Conservation (phyloP, 1,140 invertebrate species). For the Drosophila trapezifrons region DNA sequence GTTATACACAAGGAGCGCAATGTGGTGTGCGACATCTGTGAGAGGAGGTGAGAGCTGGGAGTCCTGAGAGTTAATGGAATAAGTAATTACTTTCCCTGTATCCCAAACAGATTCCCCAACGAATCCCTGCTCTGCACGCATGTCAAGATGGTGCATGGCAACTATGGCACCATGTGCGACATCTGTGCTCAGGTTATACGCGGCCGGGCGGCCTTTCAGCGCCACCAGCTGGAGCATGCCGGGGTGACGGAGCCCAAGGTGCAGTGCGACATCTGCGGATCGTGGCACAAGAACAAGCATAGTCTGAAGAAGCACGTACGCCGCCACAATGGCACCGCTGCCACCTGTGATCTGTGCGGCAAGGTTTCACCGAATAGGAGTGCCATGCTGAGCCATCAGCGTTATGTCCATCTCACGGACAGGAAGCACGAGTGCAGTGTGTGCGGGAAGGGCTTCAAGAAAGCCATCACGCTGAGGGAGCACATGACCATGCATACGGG, state of each 20-base stretch:
- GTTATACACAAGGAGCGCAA: slow-evolving; percentile 72
- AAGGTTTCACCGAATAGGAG: slow-evolving; percentile 79
- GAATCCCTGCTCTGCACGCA: slow-evolving; percentile 60
- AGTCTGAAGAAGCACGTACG: slow-evolving; percentile 76
- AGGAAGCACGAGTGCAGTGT: slow-evolving; percentile 71
- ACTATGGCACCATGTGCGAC: slow-evolving; percentile 78
- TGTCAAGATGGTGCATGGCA: slow-evolving; percentile 65
- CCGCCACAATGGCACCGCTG: slow-evolving; percentile 59
- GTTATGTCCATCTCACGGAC: slow-evolving; percentile 72
- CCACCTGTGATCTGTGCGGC: slow-evolving; percentile 71
- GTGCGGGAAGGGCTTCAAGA: slow-evolving; percentile 77
- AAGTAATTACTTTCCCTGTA: neutral
- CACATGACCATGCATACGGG: slow-evolving; percentile 83
- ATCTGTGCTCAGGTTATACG: slow-evolving; percentile 80
- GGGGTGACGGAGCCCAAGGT: slow-evolving; percentile 74
- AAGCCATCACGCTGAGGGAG: slow-evolving; percentile 74
- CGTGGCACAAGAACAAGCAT: slow-evolving; percentile 81
- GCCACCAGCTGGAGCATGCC: slow-evolving; percentile 73
- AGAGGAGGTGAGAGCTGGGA: slow-evolving; percentile 52
- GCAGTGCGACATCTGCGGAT: slow-evolving; percentile 79
- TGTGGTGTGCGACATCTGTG: slow-evolving; percentile 63
- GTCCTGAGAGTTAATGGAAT: neutral
- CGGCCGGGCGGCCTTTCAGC: slow-evolving; percentile 65
- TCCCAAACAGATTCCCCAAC: slow-evolving; percentile 58
- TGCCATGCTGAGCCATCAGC: slow-evolving; percentile 76